These are phyloP conservation scores for Lithodes maja DNA, from an alignment of 2,888 invertebrate genomes.

Conservation along the genomic window DNA sequence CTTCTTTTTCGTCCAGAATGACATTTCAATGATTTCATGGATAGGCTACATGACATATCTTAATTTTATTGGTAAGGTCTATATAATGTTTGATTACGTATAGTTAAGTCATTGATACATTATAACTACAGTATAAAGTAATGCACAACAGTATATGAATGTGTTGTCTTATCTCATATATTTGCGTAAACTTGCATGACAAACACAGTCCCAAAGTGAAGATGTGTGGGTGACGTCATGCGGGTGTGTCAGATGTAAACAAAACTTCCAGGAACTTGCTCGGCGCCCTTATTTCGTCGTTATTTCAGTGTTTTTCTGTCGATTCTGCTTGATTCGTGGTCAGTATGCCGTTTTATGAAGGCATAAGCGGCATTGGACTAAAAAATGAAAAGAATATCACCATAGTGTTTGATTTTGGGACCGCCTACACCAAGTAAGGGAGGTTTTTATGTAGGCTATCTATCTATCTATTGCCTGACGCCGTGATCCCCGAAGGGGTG, in stretches of 20 bases:
- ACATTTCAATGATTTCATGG: too few relatives aligned
- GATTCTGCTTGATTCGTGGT: not conserved
- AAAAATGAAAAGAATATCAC: constrained; percentile 88
- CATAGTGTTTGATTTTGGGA: constrained; percentile 92
- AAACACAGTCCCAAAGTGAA: not conserved
- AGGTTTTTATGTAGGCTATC: too few relatives aligned
- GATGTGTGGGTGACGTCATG: not conserved
- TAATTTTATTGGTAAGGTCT: too few relatives aligned
- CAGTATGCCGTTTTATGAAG: constrained; percentile 82
- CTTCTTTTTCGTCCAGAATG: too few relatives aligned
- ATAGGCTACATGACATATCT: too few relatives aligned
- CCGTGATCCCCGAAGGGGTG: too few relatives aligned
- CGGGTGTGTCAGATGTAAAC: not conserved
- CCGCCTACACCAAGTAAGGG: constrained; percentile 90
- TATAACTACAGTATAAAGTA: too few relatives aligned
- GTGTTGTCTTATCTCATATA: too few relatives aligned
- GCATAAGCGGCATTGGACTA: constrained; percentile 78
- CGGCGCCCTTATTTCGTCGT: not conserved
- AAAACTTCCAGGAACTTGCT: not conserved
- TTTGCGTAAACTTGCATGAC: not conserved
- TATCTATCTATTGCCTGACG: too few relatives aligned
- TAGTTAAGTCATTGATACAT: too few relatives aligned
- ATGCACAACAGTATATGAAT: too few relatives aligned
- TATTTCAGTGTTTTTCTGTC: not conserved
- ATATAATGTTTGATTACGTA: too few relatives aligned